These are phyloP conservation scores for Fundulus diaphanus DNA, from an alignment of 2,797 vertebrate genomes.

Conservation along the genomic window DNA sequence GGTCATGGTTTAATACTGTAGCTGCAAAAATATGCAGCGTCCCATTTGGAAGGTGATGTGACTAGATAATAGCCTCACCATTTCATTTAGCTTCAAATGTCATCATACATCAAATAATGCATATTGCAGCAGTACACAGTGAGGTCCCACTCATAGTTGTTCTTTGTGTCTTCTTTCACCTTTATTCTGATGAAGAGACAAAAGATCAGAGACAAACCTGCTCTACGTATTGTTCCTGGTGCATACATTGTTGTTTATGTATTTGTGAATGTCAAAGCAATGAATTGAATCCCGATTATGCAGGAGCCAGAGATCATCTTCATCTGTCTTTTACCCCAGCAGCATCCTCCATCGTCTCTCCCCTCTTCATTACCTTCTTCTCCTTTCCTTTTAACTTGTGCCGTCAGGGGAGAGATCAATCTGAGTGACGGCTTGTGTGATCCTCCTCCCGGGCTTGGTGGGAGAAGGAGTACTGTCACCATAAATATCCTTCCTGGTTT, in stretches of 20 bases:
- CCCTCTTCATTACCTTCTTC: slow-evolving; percentile 61
- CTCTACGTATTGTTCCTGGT: slow-evolving; percentile 41
- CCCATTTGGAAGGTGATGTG: slow-evolving; percentile 39
- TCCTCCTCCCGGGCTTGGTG: slow-evolving; percentile 66
- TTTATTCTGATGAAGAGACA: slow-evolving; percentile 25
- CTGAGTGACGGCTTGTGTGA: slow-evolving; percentile 74
- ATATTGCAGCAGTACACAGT: slow-evolving; percentile 21
- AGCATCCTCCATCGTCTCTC: slow-evolving; percentile 39
- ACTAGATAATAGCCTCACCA: slow-evolving; percentile 19
- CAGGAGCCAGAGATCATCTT: slow-evolving; percentile 52
- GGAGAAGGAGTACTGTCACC: slow-evolving; percentile 74
- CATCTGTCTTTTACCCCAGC: slow-evolving; percentile 38
- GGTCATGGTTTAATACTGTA: slow-evolving; percentile 36
- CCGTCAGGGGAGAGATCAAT: slow-evolving; percentile 68
- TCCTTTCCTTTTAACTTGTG: slow-evolving; percentile 65
- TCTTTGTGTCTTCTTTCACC: slow-evolving; percentile 40
- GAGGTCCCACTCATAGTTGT: slow-evolving; percentile 30
- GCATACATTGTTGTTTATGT: slow-evolving; percentile 22
- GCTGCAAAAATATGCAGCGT: slow-evolving; percentile 27
- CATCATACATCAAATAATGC: slow-evolving; percentile 21
- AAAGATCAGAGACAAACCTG: slow-evolving; percentile 61
- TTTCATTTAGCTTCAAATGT: background rate
- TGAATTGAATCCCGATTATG: slow-evolving; percentile 53
- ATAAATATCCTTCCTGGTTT: slow-evolving; percentile 67
- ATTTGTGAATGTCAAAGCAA: slow-evolving; percentile 44